These are phyloP conservation scores for Danaus melanippus DNA, from an alignment of 1,140 invertebrate species.

Conservation along the genomic window DNA sequence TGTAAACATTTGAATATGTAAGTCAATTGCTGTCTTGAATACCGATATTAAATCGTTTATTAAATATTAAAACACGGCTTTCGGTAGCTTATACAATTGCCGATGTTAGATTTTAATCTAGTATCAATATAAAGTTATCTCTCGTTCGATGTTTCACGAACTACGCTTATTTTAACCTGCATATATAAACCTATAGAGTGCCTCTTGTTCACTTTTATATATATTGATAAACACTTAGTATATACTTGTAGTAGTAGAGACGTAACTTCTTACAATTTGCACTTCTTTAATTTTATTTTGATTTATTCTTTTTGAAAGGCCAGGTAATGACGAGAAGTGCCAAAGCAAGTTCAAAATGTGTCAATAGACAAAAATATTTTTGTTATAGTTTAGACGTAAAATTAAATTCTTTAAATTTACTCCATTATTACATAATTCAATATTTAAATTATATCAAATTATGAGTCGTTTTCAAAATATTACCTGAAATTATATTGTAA, in stretches of 20 bases:
- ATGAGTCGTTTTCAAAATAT: too few relatives aligned
- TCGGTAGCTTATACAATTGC: slow-evolving; percentile 28
- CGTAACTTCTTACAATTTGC: slow-evolving; percentile 50
- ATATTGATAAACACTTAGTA: slow-evolving; percentile 65
- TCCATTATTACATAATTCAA: too few relatives aligned
- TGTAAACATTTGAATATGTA: slow-evolving; percentile 24
- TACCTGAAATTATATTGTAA: too few relatives aligned
- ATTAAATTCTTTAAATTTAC: too few relatives aligned
- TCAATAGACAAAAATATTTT: too few relatives aligned
- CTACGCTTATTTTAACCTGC: slow-evolving; percentile 68
- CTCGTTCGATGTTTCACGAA: slow-evolving; percentile 58
- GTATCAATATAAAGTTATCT: slow-evolving; percentile 47
- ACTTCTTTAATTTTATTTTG: slow-evolving; percentile 30
- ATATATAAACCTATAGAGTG: slow-evolving; percentile 72
- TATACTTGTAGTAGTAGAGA: slow-evolving; percentile 58
- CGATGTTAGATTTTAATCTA: slow-evolving; percentile 52
- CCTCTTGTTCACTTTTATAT: slow-evolving; percentile 73
- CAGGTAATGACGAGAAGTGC: slow-evolving; percentile 50
- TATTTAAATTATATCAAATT: too few relatives aligned
- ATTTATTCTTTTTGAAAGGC: slow-evolving; percentile 33
- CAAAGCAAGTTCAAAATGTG: slow-evolving; percentile 29
- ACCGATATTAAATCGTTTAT: slow-evolving; percentile 16
- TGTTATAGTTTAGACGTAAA: too few relatives aligned
- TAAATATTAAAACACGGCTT: slow-evolving; percentile 19
- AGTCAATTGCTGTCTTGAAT: slow-evolving; percentile 20